A percentile compares a stretch with the other conserved stretches of the same genome.
phyloP scores from a whole-genome alignment of 2,888 invertebrate genomes.

The Scrobipalpa costella region DNA sequence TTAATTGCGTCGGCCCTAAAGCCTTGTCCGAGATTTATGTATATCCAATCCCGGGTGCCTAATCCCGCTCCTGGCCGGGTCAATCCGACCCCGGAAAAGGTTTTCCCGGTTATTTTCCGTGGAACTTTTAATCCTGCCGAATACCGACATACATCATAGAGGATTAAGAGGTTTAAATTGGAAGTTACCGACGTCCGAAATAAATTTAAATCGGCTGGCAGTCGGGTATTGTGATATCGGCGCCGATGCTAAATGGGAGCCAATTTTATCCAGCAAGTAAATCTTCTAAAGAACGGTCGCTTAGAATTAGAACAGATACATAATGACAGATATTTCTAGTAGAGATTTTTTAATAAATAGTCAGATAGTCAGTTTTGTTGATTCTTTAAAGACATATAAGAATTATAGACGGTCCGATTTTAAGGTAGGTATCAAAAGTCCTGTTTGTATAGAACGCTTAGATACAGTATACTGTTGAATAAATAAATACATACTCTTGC shows the following conservation, averaged over 20 bases:
- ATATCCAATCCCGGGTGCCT: conserved; percentile 79
- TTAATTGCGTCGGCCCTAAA: conserved; percentile 78
- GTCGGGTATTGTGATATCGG: conserved; percentile 79
- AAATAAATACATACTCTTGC: too few species aligned
- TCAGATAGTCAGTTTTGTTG: neutral
- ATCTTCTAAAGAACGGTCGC: conserved; percentile 59
- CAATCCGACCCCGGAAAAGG: conserved; percentile 80
- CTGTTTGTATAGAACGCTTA: too few species aligned
- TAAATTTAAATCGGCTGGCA: conserved; percentile 81
- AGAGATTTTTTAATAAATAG: neutral
- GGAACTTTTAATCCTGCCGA: conserved; percentile 81
- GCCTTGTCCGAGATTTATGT: conserved; percentile 77
- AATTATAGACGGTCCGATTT: too few species aligned
- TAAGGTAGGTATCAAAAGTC: too few species aligned
- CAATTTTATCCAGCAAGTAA: conserved; percentile 73
- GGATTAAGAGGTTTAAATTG: conserved; percentile 82
- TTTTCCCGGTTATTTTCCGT: conserved; percentile 82
- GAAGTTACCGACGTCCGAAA: conserved; percentile 82
- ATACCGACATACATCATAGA: conserved; percentile 81
- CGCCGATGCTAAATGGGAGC: conserved; percentile 75
- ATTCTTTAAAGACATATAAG: neutral
- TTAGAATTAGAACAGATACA: conserved; percentile 41
- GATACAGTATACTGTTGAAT: too few species aligned
- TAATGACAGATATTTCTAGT: conserved; percentile 17
- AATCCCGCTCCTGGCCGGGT: conserved; percentile 77